Percentiles rank a stretch among this genome's conserved stretches.
Conservation (phyloP, 2,888 invertebrate genomes). For the Argyresthia goedartella region DNA sequence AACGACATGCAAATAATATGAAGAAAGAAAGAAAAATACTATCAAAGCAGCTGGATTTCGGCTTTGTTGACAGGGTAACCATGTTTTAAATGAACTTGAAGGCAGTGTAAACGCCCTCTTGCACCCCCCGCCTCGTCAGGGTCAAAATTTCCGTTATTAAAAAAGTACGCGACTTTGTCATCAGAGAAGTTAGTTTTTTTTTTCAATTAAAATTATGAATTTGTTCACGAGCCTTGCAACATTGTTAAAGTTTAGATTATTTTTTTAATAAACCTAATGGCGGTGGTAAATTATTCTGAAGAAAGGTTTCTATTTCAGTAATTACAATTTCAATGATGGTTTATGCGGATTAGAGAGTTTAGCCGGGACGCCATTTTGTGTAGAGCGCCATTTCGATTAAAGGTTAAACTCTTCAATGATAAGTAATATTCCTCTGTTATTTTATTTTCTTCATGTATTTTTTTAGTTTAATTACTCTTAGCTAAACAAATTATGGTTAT, state of each 20-base stretch:
- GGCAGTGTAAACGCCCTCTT: not conserved
- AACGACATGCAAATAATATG: too few species aligned
- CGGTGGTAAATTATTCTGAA: conserved; percentile 62
- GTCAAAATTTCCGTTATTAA: conserved; percentile 68
- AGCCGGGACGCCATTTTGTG: too few species aligned
- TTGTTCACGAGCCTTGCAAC: conserved; percentile 63
- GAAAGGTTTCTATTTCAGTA: conserved; percentile 55
- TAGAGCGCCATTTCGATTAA: too few species aligned
- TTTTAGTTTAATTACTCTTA: too few species aligned
- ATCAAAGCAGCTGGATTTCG: too few species aligned
- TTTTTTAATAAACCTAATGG: conserved; percentile 69
- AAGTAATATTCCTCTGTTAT: too few species aligned
- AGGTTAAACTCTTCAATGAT: too few species aligned
- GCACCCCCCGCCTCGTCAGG: conserved; percentile 21
- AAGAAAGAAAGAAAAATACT: too few species aligned
- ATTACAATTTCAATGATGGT: conserved; percentile 58
- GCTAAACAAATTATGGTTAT: too few species aligned
- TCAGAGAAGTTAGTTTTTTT: conserved; percentile 66
- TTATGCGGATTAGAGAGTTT: conserved; percentile 36
- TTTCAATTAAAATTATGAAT: conserved; percentile 72
- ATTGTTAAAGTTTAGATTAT: conserved; percentile 71
- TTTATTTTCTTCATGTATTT: too few species aligned
- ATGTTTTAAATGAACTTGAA: too few species aligned
- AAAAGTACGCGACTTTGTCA: conserved; percentile 69
- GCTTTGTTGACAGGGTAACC: too few species aligned